phyloP scores from a whole-genome alignment of 2,888 invertebrate species.

The Lamellibrachia satsuma region DNA sequence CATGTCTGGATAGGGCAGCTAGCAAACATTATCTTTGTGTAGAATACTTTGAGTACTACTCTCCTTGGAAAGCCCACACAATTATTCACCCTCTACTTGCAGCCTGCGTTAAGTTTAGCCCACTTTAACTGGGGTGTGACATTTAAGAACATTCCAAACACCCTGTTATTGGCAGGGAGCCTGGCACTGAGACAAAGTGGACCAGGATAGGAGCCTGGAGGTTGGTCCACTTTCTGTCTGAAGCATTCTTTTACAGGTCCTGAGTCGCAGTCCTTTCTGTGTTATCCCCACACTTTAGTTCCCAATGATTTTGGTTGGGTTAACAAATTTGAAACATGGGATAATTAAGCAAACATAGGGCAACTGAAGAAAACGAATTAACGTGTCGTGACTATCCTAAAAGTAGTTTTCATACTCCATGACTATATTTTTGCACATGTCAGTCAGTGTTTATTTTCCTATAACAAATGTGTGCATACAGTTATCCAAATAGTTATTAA shows the following conservation, averaged over 20 bases:
- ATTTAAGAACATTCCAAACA: background rate
- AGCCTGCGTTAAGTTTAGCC: background rate
- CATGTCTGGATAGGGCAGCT: background rate
- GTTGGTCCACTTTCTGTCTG: background rate
- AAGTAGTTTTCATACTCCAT: background rate
- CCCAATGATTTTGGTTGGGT: too few relatives aligned
- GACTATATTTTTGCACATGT: background rate
- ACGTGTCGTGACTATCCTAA: background rate
- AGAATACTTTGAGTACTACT: background rate
- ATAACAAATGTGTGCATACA: background rate
- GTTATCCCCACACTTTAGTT: too few relatives aligned
- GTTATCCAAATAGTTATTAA: background rate
- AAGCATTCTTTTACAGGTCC: background rate
- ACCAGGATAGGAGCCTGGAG: background rate
- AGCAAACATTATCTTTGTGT: background rate
- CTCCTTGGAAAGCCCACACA: background rate
- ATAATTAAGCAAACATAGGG: too few relatives aligned
- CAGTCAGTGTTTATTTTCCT: background rate
- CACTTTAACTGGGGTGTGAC: background rate
- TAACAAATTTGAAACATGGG: too few relatives aligned
- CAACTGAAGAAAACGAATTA: too few relatives aligned
- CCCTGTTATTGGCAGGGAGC: background rate
- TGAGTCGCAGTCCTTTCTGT: background rate
- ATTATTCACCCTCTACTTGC: background rate
- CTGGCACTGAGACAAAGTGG: background rate